Base-by-base conservation (phyloP, 2,797 vertebrate genomes). In the Triplophysa bombifrons region DNA sequence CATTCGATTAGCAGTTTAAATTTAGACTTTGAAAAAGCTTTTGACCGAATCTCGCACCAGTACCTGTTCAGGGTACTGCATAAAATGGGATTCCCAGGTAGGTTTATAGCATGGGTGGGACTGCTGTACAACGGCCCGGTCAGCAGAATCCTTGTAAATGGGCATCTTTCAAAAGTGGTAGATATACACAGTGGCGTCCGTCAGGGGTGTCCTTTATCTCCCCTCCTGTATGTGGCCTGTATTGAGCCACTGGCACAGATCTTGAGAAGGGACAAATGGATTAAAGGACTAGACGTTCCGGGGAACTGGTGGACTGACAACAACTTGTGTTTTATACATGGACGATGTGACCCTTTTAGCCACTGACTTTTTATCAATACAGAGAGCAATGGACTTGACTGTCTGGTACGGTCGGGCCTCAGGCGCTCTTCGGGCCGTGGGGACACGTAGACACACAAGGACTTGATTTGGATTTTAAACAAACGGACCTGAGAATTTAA, bases 11-110 rank as follows among this genome's bases (percentile, higher is more conserved):
- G 1, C 63, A 75, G 80, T 85, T 0, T 87, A 81, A 87, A 88
- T 86, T 72, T 88, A 84, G 83, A 87, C 0, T 85, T 87, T 74
- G 82, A 86, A 7, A 88, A 86, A 80, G 83, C 86, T 0, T 86
- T 85, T 19, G 83, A 88, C 66, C 50, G 67, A 2, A 72, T 82
- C 76, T 86, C 41, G 53, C 80, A 82, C 71, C 80, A 80, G 48
- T 82, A 78, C 80, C 30, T 84, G 5, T 58, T 80, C n/a, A 10
- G 51, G 58, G 81, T 84, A 55, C 51, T 84, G 79, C 2, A 17
- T 63, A 86, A 84, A 69, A 82, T 79, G 81, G 72, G 76, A 0
- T 74, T 82, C 22, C 74, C 79, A 16, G 46, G 27, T 1, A 79
- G 71, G 75, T 85, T 84, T 5, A 2, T 85, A 80, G 16, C 20